Percentiles rank a stretch among this genome's conserved stretches.
Evolutionary conservation across 2,797 vertebrate genomes (phyloP).

Genomic region (Steatocranus sp.): DNA sequence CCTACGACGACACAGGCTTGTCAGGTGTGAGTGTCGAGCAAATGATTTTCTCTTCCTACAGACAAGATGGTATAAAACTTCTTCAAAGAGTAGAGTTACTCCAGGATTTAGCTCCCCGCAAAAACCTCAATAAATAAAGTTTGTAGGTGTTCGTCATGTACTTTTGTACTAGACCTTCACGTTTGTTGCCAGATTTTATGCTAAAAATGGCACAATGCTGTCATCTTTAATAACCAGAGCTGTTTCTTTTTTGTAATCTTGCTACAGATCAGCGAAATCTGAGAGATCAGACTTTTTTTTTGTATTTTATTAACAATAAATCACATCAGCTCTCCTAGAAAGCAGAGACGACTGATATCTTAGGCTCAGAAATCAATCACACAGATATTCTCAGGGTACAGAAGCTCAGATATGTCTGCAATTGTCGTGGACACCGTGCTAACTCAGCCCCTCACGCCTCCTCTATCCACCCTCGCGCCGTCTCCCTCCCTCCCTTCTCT

Average conservation of each 20-base stretch:
- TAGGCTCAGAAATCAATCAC: background rate
- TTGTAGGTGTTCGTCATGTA: fast-evolving
- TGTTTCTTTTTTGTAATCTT: background rate
- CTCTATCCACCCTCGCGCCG: background rate
- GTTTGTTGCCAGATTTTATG: background rate
- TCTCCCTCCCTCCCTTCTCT: conserved; percentile 23
- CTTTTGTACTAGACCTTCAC: background rate
- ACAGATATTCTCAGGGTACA: conserved; percentile 33
- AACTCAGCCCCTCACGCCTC: conserved; percentile 53
- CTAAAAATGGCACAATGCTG: background rate
- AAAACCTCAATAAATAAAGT: background rate
- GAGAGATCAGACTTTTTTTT: background rate
- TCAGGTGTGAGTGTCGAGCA: background rate
- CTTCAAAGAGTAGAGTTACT: background rate
- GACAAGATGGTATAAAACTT: background rate
- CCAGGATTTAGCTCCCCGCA: fast-evolving
- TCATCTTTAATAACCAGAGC: background rate
- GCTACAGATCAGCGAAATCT: background rate
- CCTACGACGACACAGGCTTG: background rate
- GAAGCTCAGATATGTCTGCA: conserved; percentile 41
- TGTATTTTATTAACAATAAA: background rate
- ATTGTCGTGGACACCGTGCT: conserved; percentile 63
- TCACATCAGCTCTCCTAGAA: background rate
- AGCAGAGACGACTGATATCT: background rate
- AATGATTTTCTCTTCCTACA: background rate